Evolutionary conservation across 2,113 vertebrate genomes (phyloP).

Genomic region (Sporophila hypoxantha): DNA sequence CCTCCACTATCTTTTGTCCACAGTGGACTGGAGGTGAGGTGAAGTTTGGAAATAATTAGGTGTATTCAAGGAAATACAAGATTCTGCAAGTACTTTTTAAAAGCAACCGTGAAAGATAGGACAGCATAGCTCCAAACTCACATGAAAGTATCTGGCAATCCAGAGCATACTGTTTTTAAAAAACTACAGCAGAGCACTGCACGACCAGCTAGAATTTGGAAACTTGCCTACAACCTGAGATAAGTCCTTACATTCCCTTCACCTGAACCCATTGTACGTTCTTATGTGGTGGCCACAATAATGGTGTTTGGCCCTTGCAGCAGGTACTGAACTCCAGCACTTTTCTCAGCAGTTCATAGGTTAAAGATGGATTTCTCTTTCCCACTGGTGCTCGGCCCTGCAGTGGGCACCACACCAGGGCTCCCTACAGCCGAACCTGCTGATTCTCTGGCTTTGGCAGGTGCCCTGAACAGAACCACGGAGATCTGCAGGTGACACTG

Average conservation of each 20-base stretch:
- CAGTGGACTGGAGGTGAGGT: background rate
- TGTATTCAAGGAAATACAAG: background rate
- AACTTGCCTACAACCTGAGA: too few species aligned
- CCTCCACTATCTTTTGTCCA: background rate
- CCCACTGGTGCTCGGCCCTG: rapidly evolving
- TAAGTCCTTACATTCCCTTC: background rate
- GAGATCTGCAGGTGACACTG: background rate
- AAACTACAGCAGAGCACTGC: background rate
- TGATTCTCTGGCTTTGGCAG: rapidly evolving
- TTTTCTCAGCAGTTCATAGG: rapidly evolving
- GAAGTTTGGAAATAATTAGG: background rate
- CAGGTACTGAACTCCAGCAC: background rate
- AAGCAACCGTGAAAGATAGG: background rate
- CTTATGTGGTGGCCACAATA: rapidly evolving
- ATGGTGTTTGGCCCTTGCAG: background rate
- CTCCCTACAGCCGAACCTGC: rapidly evolving
- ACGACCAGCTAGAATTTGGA: background rate
- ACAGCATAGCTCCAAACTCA: background rate
- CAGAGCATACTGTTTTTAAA: rapidly evolving
- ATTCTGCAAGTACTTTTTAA: background rate
- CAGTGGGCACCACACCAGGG: rapidly evolving
- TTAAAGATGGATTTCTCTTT: background rate
- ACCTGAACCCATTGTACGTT: too few species aligned
- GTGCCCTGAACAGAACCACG: rapidly evolving
- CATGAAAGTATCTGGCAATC: rapidly evolving